Evolutionary conservation across 2,888 invertebrate species (phyloP).

Genomic region (Lasius platythorax): DNA sequence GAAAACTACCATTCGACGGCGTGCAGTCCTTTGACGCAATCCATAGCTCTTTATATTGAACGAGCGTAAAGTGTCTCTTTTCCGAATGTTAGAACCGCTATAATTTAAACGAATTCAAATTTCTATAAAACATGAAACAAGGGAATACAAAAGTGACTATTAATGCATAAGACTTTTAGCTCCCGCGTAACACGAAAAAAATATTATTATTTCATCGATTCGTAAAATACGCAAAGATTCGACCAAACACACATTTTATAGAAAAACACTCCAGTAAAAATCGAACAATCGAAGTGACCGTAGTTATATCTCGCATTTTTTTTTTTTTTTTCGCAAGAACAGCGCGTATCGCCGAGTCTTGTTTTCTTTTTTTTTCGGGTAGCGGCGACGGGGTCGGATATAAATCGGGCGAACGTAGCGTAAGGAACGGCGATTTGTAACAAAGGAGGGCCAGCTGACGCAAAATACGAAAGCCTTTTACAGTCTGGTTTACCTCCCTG

Average conservation of each 20-base stretch:
- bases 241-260: background rate
- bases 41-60: background rate
- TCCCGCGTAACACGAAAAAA: background rate
- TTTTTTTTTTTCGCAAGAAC: background rate
- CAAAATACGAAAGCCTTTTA: slow-evolving; percentile 53
- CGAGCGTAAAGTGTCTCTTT: slow-evolving; percentile 12
- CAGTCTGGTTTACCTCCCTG: slow-evolving; percentile 49
- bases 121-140: background rate
- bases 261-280: too few relatives aligned
- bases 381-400: slow-evolving; percentile 1
- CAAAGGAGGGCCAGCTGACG: slow-evolving; percentile 47
- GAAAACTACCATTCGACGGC: slow-evolving; percentile 41
- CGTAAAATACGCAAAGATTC: background rate
- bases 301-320: background rate
- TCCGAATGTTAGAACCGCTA: background rate
- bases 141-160: background rate
- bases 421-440: slow-evolving; percentile 49
- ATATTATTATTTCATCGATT: background rate
- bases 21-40: slow-evolving; percentile 21
- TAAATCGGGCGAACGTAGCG: slow-evolving; percentile 33
- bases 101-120: background rate
- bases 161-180: background rate
- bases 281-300: background rate
- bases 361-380: background rate
- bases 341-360: slow-evolving; percentile 11